phyloP scores from a whole-genome alignment of 1,140 invertebrate species.

The Lordiphosa clarofinis region DNA sequence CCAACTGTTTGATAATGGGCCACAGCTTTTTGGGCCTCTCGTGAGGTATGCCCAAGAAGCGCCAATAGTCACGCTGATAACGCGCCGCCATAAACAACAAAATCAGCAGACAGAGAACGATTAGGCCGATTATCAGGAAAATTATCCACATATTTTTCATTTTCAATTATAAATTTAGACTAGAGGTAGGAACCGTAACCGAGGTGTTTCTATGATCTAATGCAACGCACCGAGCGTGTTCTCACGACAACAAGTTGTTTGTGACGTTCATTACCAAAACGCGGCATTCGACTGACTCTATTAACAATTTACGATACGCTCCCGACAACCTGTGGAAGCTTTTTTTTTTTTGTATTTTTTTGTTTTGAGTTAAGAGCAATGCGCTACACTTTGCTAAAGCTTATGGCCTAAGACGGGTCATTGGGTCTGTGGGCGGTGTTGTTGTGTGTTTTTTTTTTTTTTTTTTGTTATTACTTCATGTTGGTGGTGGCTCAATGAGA shows the following conservation, averaged over 20 bases:
- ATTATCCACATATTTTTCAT: slow-evolving; percentile 63
- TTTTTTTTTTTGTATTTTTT: slow-evolving; percentile 25
- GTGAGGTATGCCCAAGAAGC: slow-evolving; percentile 62
- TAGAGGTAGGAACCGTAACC: background rate
- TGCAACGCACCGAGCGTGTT: slow-evolving; percentile 38
- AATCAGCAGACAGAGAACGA: slow-evolving; percentile 51
- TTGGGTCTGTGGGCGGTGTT: slow-evolving; percentile 49
- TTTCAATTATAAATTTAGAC: slow-evolving; percentile 18
- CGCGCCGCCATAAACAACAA: slow-evolving; percentile 50
- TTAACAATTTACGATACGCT: slow-evolving; percentile 61
- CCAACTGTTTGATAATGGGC: slow-evolving; percentile 56
- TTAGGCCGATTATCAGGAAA: slow-evolving; percentile 56
- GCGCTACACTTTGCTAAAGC: slow-evolving; percentile 45
- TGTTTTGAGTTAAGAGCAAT: slow-evolving; percentile 19
- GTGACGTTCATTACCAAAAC: slow-evolving; percentile 64
- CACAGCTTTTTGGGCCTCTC: slow-evolving; percentile 63
- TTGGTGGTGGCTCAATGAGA: slow-evolving; percentile 33
- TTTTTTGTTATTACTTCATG: slow-evolving; percentile 30
- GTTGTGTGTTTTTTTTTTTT: slow-evolving; percentile 26
- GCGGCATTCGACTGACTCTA: slow-evolving; percentile 53
- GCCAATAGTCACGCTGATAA: slow-evolving; percentile 75
- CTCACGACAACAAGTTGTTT: slow-evolving; percentile 42
- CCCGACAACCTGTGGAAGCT: slow-evolving; percentile 40
- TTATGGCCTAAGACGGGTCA: slow-evolving; percentile 24
- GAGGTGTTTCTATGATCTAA: slow-evolving; percentile 55